These are phyloP conservation scores for Deroplatys truncata DNA, from an alignment of 2,888 invertebrate species.

Conservation along the genomic window DNA sequence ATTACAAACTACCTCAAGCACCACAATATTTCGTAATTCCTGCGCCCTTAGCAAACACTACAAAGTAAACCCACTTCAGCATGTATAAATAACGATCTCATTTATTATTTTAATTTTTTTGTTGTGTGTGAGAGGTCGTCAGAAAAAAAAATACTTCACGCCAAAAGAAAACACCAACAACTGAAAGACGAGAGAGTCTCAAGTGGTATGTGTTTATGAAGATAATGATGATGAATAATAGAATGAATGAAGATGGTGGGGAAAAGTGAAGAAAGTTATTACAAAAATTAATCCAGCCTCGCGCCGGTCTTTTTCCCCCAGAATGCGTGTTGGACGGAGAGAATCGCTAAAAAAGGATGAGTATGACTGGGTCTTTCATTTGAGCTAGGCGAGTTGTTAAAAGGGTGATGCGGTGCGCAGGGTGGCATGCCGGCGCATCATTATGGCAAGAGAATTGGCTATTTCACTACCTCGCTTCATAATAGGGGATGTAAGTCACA, in stretches of 20 bases:
- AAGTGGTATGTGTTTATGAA: background rate
- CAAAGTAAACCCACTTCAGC: too few species aligned
- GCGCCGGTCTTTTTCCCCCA: background rate
- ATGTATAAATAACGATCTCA: background rate
- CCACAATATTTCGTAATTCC: background rate
- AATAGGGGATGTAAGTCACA: slow-evolving; percentile 11
- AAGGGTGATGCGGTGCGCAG: background rate
- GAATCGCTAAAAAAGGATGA: background rate
- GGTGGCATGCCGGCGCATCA: background rate
- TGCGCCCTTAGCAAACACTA: background rate
- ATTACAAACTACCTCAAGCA: background rate
- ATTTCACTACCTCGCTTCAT: slow-evolving; percentile 1
- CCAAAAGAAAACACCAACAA: background rate
- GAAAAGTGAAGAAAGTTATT: slow-evolving; percentile 10
- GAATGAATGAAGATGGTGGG: background rate
- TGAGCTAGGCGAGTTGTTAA: background rate
- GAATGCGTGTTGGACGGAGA: background rate
- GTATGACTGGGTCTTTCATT: background rate
- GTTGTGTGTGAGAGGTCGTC: background rate
- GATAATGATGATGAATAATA: background rate
- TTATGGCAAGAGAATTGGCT: slow-evolving; percentile 14
- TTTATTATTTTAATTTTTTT: background rate
- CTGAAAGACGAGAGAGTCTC: background rate
- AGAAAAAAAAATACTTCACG: background rate
- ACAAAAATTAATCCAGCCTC: slow-evolving; percentile 3